phyloP scores from a whole-genome alignment of 2,113 vertebrate genomes.

The Natator depressus region DNA sequence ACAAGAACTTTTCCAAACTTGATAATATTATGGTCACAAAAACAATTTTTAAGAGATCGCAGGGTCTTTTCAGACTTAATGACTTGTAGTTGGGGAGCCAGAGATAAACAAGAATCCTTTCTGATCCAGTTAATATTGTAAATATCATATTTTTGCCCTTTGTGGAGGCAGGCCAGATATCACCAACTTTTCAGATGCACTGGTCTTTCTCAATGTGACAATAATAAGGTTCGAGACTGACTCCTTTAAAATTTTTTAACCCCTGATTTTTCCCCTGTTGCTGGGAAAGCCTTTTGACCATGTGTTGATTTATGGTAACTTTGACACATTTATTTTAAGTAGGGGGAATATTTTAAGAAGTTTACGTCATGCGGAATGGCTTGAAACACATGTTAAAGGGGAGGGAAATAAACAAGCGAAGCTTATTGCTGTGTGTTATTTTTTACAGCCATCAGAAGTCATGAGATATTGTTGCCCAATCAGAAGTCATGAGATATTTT shows the following conservation, averaged over 20 bases:
- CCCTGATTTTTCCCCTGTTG: not conserved
- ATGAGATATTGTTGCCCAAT: not conserved
- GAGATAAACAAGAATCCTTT: slow-evolving; percentile 62
- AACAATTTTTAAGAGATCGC: slow-evolving; percentile 54
- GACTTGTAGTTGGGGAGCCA: slow-evolving; percentile 58
- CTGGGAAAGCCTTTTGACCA: not conserved
- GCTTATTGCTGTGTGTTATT: not conserved
- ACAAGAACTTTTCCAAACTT: slow-evolving; percentile 53
- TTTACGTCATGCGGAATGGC: not conserved
- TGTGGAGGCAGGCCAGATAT: slow-evolving; percentile 37
- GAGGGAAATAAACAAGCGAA: not conserved
- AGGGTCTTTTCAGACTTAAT: slow-evolving; percentile 61
- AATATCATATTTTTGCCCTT: slow-evolving; percentile 57
- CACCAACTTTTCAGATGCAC: slow-evolving; percentile 19
- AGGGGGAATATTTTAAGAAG: slow-evolving; percentile 3
- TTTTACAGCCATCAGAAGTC: not conserved
- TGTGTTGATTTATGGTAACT: not conserved
- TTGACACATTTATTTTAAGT: not conserved
- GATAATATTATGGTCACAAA: slow-evolving; percentile 70
- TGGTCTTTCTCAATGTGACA: slow-evolving; percentile 64
- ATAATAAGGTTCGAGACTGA: not conserved
- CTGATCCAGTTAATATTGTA: slow-evolving; percentile 53
- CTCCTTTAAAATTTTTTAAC: not conserved
- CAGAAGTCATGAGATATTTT: not conserved
- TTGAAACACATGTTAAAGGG: not conserved